Evolutionary conservation across 2,797 vertebrate genomes (phyloP), one percentile per base, ranked within the genome.

Genomic region (Eulemur albifrons): DNA sequence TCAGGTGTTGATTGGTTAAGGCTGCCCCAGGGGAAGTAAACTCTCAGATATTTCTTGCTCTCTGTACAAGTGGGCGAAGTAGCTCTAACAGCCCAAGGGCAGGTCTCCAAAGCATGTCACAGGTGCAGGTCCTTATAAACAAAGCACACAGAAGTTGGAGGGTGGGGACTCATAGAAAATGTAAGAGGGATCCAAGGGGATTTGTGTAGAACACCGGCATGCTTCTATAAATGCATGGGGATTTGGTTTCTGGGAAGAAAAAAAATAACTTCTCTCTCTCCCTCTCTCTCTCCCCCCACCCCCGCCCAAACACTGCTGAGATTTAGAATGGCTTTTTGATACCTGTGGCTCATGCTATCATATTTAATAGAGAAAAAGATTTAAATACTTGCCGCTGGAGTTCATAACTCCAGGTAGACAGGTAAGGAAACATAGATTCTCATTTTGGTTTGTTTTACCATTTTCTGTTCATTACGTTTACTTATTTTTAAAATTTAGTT

Each of bases 401-500:
- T 91, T 88, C 32, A 30, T 77, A 90, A 77, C 52, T 96, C 52
- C 43, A 25, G 32, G 54, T 79, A 54, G 54, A 32, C 5, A 84
- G 11, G 38, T 67, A 90, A 27, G 30, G 54, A 90, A 95, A 94
- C 20, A 79, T 11, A 59, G 35, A 88, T 70, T 52, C 77, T 83
- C 32, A 32, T 57, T 81, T 59, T 25, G 15, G 32, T 91, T 94
- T 92, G 59, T 93, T 91, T 96, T 50, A 86, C 18, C 0, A 35
- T 93, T 91, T 86, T 96, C 65, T 88, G 73, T 88, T 95, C 43
- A 84, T 70, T 94, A 57, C 90, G 27, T 52, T 38, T 43, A 15
- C 45, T 9, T 86, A 57, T 72, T 93, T 90, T 95, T 94, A 45
- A 93, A 93, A 93, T 93, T 94, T 88, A 52, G 8, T 30, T 93